Conservation (phyloP, 2,113 vertebrate species). For the Callipepla californica region DNA sequence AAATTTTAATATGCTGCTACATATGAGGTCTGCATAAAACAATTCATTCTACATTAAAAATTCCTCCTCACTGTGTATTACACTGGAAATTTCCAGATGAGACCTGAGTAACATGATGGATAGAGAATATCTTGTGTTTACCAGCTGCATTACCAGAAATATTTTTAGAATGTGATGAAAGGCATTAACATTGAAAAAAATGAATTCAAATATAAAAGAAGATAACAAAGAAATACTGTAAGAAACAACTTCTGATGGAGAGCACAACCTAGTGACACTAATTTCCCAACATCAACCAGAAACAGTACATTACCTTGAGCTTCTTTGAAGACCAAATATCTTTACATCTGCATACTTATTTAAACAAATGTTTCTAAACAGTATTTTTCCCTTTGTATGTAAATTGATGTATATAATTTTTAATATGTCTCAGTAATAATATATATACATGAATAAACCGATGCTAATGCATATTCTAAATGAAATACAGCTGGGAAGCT, state of each 20-base stretch:
- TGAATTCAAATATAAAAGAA: not conserved
- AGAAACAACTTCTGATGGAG: not conserved
- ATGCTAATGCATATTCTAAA: not conserved
- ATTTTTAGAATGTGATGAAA: not conserved
- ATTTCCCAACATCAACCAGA: not conserved
- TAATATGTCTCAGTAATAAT: not conserved
- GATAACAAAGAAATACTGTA: not conserved
- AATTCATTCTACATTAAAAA: not conserved
- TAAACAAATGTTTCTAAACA: not conserved
- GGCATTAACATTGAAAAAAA: not conserved
- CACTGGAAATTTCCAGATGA: not conserved
- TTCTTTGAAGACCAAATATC: not conserved
- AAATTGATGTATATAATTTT: not conserved
- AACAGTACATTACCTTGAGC: not conserved
- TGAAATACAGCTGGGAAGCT: not conserved
- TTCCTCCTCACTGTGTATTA: not conserved
- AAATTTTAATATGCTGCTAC: not conserved
- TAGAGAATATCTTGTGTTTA: not conserved
- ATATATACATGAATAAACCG: not conserved
- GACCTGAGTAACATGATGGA: not conserved
- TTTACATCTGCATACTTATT: not conserved
- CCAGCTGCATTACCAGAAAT: not conserved
- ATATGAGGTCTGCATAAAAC: not conserved
- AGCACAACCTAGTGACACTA: not conserved
- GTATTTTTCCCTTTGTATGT: fast-evolving